A percentile compares a stretch with the other conserved stretches of the same genome.
These are phyloP conservation scores for Hydrolagus affinis DNA, from an alignment of 2,113 vertebrate genomes.

Conservation along the genomic window DNA sequence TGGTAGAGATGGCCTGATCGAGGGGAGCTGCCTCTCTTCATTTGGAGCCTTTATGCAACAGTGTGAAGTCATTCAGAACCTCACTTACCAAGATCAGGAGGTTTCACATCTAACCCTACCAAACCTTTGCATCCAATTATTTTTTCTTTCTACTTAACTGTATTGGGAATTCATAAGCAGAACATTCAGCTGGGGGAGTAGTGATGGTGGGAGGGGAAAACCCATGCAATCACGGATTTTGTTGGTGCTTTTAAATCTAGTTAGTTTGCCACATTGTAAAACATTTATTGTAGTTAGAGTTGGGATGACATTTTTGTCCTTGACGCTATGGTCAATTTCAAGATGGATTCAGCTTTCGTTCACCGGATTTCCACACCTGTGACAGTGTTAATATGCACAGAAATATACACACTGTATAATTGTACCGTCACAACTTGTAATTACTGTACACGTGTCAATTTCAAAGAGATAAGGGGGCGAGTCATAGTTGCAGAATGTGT, in stretches of 20 bases:
- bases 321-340: conserved; percentile 14
- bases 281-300: conserved; percentile 6
- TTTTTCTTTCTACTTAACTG: neutral
- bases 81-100: no score
- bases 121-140: no score
- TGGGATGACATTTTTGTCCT: neutral
- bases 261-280: neutral
- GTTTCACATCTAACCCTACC: no score
- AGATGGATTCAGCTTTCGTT: neutral
- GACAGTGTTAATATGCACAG: conserved; percentile 23
- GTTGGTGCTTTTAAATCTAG: neutral
- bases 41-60: no score
- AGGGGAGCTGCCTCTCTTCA: no score
- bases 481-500: neutral
- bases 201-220: no score
- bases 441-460: conserved; percentile 18
- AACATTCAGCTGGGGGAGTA: neutral
- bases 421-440: neutral
- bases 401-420: conserved; percentile 21
- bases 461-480: neutral
- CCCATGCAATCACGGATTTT: neutral
- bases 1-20: no score
- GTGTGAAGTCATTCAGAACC: no score
- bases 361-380: neutral
- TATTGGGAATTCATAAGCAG: neutral